phyloP scores from a whole-genome alignment of 2,113 vertebrate species.

The Cnemophilus loriae region DNA sequence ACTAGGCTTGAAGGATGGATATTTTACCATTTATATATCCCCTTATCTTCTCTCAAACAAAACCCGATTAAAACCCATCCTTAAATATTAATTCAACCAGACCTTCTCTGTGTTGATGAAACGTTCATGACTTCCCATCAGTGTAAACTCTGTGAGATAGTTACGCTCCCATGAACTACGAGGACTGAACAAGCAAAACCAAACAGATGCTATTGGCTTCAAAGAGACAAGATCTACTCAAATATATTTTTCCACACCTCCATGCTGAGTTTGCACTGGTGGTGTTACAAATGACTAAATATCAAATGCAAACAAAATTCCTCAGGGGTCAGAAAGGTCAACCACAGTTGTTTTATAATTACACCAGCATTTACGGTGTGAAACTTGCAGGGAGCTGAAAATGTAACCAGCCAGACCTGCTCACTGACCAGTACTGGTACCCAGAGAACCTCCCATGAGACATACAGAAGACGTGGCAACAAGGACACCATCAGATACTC shows the following conservation, averaged over 20 bases:
- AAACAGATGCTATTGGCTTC: not conserved
- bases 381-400: not conserved
- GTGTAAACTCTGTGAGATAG: not conserved
- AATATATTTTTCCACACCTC: too few relatives aligned
- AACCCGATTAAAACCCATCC: accelerated
- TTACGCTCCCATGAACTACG: not conserved
- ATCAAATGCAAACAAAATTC: not conserved
- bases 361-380: not conserved
- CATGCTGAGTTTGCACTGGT: not conserved
- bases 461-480: not conserved
- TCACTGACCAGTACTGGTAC: not conserved
- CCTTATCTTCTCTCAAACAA: not conserved
- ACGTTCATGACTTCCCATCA: not conserved
- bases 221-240: not conserved
- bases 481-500: not conserved
- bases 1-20: not conserved
- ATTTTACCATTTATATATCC: not conserved
- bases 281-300: not conserved
- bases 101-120: not conserved
- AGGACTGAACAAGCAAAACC: not conserved
- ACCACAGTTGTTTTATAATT: not conserved
- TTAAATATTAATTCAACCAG: not conserved
- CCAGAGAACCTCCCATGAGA: not conserved
- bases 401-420: not conserved
- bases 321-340: not conserved